Percentiles rank a stretch among this genome's conserved stretches.
These are phyloP conservation scores for Thysanoteuthis rhombus DNA, from an alignment of 2,888 invertebrate genomes.

Conservation along the genomic window DNA sequence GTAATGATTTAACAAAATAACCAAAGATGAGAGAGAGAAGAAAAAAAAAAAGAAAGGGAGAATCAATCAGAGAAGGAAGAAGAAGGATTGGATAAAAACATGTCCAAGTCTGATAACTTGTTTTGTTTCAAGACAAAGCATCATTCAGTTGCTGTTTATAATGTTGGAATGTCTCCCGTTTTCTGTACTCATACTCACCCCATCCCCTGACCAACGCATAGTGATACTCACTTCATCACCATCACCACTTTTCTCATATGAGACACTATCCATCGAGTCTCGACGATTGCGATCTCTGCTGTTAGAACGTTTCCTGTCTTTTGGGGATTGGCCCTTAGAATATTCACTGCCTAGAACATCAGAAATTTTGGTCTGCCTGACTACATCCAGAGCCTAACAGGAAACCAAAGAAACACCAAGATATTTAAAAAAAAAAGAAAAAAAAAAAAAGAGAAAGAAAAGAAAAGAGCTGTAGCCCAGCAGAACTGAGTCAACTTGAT, in stretches of 20 bases:
- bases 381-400: slow-evolving; percentile 85
- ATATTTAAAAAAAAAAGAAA: slow-evolving; percentile 1
- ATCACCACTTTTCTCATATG: slow-evolving; percentile 72
- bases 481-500: slow-evolving; percentile 13
- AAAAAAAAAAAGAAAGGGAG: neutral
- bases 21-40: neutral
- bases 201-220: slow-evolving; percentile 60
- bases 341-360: slow-evolving; percentile 76
- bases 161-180: slow-evolving; percentile 36
- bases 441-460: neutral
- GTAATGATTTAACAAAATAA: neutral
- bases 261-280: slow-evolving; percentile 73
- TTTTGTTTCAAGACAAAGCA: slow-evolving; percentile 13
- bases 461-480: neutral
- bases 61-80: neutral
- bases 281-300: slow-evolving; percentile 72
- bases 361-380: slow-evolving; percentile 88
- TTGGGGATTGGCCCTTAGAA: slow-evolving; percentile 56
- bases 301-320: slow-evolving; percentile 70
- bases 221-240: slow-evolving; percentile 78
- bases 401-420: slow-evolving; percentile 48
- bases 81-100: neutral
- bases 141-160: neutral
- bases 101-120: neutral
- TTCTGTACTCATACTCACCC: slow-evolving; percentile 61